phyloP scores from a whole-genome alignment of 2,888 invertebrate species.

The Anoncus sp. region DNA sequence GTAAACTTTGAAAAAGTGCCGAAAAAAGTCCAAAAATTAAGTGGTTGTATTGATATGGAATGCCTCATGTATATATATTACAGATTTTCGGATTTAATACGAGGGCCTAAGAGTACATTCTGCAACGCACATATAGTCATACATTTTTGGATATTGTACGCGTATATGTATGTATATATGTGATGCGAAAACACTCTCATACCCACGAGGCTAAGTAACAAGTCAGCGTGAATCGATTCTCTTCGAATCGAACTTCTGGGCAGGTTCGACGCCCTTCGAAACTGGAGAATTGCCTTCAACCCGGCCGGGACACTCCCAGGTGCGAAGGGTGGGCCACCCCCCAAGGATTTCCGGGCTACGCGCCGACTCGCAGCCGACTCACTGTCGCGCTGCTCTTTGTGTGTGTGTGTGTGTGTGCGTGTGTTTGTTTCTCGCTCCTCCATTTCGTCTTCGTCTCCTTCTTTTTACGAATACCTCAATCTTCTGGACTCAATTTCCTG shows the following conservation, averaged over 20 bases:
- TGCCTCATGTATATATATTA: no score
- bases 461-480: conserved; percentile 4
- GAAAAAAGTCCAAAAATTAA: no score
- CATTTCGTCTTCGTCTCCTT: conserved; percentile 12
- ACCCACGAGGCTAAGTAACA: conserved; percentile 50
- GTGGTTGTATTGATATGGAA: no score
- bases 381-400: conserved; percentile 23
- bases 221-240: conserved; percentile 79
- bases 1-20: no score
- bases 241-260: conserved; percentile 79
- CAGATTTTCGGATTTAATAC: no score
- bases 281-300: conserved; percentile 61
- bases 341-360: conserved; percentile 61
- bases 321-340: conserved; percentile 60
- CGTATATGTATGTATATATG: conserved; percentile 1
- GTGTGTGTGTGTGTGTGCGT: conserved; percentile 8
- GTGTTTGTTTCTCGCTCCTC: conserved; percentile 9
- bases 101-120: neutral
- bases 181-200: conserved; percentile 15
- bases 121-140: no score
- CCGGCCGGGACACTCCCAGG: conserved; percentile 63
- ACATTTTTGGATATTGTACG: neutral
- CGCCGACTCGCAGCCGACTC: conserved; percentile 60
- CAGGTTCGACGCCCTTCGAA: conserved; percentile 66
- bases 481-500: conserved; percentile 34